Evolutionary conservation across 1,140 invertebrate species (phyloP).

Genomic region (Prorops nasuta): DNA sequence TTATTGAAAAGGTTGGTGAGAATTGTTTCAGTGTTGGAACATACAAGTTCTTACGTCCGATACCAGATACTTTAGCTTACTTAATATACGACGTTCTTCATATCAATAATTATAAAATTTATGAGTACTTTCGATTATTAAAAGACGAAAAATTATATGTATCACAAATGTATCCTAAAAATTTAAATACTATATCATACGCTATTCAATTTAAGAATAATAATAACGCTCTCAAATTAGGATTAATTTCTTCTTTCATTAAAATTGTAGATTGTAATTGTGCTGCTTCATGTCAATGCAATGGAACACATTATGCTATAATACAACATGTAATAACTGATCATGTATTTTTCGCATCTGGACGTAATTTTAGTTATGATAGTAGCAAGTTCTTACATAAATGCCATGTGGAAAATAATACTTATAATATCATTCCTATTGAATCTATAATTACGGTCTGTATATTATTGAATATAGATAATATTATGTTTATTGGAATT

Average conservation of each 20-base stretch:
- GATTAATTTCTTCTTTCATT: constrained; percentile 6
- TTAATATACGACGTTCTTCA: constrained; percentile 1
- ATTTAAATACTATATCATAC: constrained; percentile 12
- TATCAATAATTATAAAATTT: too few species aligned
- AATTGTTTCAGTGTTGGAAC: constrained; percentile 20
- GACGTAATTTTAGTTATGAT: constrained; percentile 7
- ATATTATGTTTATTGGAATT: too few species aligned
- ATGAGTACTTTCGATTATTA: too few species aligned
- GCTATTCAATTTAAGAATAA: constrained; percentile 2
- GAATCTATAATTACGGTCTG: too few species aligned
- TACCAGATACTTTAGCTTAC: constrained; percentile 2
- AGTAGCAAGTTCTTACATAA: constrained; percentile 11
- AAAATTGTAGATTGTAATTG: constrained; percentile 10
- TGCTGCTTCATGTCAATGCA: constrained; percentile 4
- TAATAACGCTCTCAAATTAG: neutral
- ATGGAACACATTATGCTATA: constrained; percentile 8
- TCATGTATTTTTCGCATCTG: constrained; percentile 5
- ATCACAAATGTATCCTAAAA: constrained; percentile 5
- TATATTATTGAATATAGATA: too few species aligned
- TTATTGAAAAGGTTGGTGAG: constrained; percentile 9
- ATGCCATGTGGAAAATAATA: constrained; percentile 7
- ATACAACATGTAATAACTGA: constrained; percentile 2
- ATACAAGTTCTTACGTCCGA: constrained; percentile 8
- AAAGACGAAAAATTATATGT: too few species aligned
- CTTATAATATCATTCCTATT: too few species aligned